Conservation (phyloP, 2,113 vertebrate genomes). For the Pipa parva region DNA sequence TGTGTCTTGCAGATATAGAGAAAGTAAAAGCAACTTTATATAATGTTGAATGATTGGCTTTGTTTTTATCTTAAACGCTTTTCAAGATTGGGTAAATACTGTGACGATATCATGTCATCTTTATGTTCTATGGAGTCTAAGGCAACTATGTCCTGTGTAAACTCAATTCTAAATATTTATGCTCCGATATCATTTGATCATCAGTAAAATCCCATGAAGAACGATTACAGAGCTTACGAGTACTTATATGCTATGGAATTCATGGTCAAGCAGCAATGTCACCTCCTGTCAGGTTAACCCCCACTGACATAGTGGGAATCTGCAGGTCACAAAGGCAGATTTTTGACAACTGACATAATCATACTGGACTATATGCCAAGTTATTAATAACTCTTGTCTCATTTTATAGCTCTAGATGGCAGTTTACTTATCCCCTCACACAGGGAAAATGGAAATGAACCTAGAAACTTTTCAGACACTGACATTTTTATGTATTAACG, state of each 20-base stretch:
- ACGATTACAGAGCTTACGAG: background rate
- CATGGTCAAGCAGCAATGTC: background rate
- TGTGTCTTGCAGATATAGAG: slow-evolving; percentile 34
- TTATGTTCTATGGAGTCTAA: background rate
- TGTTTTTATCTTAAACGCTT: slow-evolving; percentile 15
- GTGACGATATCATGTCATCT: background rate
- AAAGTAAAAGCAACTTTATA: slow-evolving; percentile 6
- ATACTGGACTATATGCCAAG: too few relatives aligned
- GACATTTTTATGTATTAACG: too few relatives aligned
- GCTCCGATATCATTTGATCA: slow-evolving; percentile 11
- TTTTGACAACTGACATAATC: too few relatives aligned
- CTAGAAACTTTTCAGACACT: too few relatives aligned
- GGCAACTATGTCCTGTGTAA: background rate
- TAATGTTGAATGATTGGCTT: slow-evolving; percentile 8
- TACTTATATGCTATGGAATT: background rate
- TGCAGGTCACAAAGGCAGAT: too few relatives aligned
- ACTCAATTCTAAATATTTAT: slow-evolving; percentile 9
- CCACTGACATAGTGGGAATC: too few relatives aligned
- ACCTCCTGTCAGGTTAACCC: background rate
- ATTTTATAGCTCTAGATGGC: too few relatives aligned
- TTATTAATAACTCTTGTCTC: too few relatives aligned
- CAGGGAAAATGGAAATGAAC: too few relatives aligned
- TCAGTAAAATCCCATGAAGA: background rate
- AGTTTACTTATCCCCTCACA: too few relatives aligned
- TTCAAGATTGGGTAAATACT: slow-evolving; percentile 11